Conservation (phyloP, 2,888 invertebrate species). For the Sphinx pinastri region DNA sequence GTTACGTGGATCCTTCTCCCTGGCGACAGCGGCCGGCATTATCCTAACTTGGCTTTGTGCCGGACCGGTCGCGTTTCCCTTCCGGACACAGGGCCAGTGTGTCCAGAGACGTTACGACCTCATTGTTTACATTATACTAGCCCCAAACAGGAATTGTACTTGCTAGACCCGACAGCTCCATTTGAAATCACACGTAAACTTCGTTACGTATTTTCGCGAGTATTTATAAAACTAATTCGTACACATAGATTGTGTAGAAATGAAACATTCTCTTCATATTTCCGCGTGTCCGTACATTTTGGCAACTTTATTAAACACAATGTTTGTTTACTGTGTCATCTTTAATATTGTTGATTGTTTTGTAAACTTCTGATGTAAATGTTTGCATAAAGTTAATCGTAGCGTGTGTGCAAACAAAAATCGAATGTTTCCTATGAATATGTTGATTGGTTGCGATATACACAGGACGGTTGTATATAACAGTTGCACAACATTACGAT, state of each 20-base stretch:
- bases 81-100: slow-evolving; percentile 52
- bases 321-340: slow-evolving; percentile 12
- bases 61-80: slow-evolving; percentile 61
- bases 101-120: slow-evolving; percentile 22
- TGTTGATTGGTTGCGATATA: slow-evolving; percentile 23
- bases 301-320: slow-evolving; percentile 7
- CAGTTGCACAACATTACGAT: slow-evolving; percentile 8
- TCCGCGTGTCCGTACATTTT: neutral
- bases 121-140: slow-evolving; percentile 25
- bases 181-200: neutral
- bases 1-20: slow-evolving; percentile 58
- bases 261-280: neutral
- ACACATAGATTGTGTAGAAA: neutral
- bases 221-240: neutral
- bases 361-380: slow-evolving; percentile 18
- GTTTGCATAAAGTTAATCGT: slow-evolving; percentile 12
- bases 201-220: neutral
- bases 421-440: slow-evolving; percentile 13
- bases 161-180: neutral
- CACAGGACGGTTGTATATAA: slow-evolving; percentile 12
- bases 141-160: slow-evolving; percentile 16
- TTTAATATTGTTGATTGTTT: slow-evolving; percentile 11
- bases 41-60: slow-evolving; percentile 62
- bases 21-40: slow-evolving; percentile 57
- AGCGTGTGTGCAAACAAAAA: neutral